These are phyloP conservation scores for Craniophora ligustri DNA, from an alignment of 2,888 invertebrate genomes.

Conservation along the genomic window DNA sequence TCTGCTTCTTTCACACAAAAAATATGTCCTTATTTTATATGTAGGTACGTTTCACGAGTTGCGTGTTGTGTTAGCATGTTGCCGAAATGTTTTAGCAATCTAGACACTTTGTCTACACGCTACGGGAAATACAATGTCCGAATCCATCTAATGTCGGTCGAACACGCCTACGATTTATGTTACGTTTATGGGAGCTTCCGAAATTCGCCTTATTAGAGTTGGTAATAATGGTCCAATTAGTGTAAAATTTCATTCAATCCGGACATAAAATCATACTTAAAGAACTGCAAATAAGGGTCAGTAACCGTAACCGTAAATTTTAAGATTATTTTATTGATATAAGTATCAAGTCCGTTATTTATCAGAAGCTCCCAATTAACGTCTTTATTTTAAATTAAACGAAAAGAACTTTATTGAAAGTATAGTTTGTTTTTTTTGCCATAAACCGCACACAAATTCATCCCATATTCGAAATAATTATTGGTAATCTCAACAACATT, in stretches of 20 bases:
- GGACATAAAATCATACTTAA: neutral
- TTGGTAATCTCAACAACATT: no score
- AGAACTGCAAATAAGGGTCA: neutral
- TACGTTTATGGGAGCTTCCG: neutral
- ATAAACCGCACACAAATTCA: no score
- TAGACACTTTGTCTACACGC: slow-evolving; percentile 32
- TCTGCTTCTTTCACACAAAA: neutral
- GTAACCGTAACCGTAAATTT: no score
- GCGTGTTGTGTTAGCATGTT: slow-evolving; percentile 32
- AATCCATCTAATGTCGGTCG: slow-evolving; percentile 5
- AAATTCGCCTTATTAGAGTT: neutral
- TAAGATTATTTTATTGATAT: no score
- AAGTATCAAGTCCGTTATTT: no score
- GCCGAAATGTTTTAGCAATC: slow-evolving; percentile 30
- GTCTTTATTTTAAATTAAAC: no score
- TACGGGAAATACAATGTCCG: slow-evolving; percentile 22
- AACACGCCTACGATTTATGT: slow-evolving; percentile 22
- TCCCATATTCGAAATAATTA: no score
- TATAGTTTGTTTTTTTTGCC: no score
- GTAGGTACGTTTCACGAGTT: no score
- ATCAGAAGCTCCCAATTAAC: no score
- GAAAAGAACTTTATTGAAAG: no score
- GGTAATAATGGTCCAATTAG: neutral
- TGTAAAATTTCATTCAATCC: neutral
- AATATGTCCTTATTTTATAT: neutral